phyloP scores from a whole-genome alignment of 2,113 vertebrate genomes.

The Limnothrissa miodon region DNA sequence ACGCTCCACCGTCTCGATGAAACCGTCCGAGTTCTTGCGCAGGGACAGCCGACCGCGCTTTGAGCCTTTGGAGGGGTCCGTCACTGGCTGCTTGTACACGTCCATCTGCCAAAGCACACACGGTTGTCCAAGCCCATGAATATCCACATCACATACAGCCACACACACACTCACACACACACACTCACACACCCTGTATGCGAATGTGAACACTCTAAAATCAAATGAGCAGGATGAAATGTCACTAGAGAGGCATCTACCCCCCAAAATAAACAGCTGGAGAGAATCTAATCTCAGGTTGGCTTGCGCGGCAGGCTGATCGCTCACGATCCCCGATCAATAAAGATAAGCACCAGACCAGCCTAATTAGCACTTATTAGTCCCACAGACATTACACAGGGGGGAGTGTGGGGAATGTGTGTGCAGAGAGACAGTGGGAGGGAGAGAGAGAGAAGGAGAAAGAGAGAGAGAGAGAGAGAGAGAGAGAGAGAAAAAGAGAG shows the following conservation, averaged over 20 bases:
- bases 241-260: too few relatives aligned
- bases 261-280: neutral
- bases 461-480: neutral
- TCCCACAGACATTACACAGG: neutral
- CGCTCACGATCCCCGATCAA: neutral
- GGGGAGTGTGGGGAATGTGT: neutral
- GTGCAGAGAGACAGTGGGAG: too few relatives aligned
- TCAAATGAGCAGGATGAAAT: too few relatives aligned
- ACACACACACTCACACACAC: neutral
- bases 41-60: slow-evolving; percentile 70
- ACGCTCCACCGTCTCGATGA: slow-evolving; percentile 68
- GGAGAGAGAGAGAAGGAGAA: too few relatives aligned
- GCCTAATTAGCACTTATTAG: neutral
- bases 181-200: neutral
- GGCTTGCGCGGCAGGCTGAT: neutral
- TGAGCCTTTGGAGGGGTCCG: slow-evolving; percentile 71
- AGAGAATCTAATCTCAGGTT: neutral
- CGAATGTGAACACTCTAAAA: too few relatives aligned
- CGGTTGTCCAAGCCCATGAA: neutral
- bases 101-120: slow-evolving; percentile 62
- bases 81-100: slow-evolving; percentile 74
- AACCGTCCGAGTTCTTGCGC: slow-evolving; percentile 68
- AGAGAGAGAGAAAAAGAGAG: neutral
- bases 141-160: neutral
- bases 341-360: neutral